A percentile compares a stretch with the other conserved stretches of the same genome.
Conservation (phyloP, 2,113 vertebrate genomes). For the Planiliza haematocheilus region DNA sequence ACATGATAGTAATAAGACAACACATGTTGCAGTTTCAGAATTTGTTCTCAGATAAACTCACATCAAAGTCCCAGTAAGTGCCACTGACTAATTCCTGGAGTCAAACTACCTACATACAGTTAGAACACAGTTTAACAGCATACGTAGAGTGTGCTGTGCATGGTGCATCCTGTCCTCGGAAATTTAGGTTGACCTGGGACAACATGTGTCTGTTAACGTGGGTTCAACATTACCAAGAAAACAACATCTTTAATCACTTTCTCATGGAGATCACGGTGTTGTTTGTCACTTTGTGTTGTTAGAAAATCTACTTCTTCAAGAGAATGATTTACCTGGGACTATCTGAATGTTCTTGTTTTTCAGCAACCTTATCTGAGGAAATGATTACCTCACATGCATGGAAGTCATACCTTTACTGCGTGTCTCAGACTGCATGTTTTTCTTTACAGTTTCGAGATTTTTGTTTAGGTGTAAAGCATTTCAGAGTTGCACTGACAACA, state of each 20-base stretch:
- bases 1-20: too few species aligned
- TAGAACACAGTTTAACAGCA: background rate
- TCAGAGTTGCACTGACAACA: background rate
- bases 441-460: background rate
- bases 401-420: background rate
- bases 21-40: too few species aligned
- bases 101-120: too few species aligned
- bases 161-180: too few species aligned
- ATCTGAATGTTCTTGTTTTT: conserved; percentile 17
- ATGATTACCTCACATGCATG: conserved; percentile 23
- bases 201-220: background rate
- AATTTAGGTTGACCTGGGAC: background rate
- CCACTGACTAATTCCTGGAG: too few species aligned
- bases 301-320: background rate
- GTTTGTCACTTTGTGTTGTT: conserved; percentile 8
- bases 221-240: background rate
- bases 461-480: background rate
- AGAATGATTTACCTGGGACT: conserved; percentile 38
- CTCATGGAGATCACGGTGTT: background rate
- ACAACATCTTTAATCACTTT: background rate
- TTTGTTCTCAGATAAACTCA: too few species aligned
- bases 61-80: too few species aligned
- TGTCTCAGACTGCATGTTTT: conserved; percentile 16
- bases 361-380: conserved; percentile 26
- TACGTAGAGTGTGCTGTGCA: too few species aligned